Base-by-base conservation (phyloP, 2,797 vertebrate species). In the Pachyuromys duprasi region DNA sequence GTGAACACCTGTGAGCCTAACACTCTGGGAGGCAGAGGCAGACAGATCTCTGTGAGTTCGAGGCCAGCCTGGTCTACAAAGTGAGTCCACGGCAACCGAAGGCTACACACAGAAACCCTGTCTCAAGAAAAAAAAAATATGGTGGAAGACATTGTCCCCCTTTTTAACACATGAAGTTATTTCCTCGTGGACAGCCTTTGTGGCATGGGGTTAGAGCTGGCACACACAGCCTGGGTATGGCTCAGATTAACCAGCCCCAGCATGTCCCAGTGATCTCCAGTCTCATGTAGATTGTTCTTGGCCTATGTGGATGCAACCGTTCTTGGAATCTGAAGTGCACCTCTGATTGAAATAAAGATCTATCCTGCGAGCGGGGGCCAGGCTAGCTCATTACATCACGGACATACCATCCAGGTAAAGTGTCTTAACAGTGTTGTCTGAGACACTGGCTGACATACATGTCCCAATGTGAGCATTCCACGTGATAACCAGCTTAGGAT, bases 281-380 rank as follows among this genome's bases (percentile, higher is more conserved):
- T 17, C 55, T 57, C 39, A 28, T 2, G 11, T 0, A 0, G 20
- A 33, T 65, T 36, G 9, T 45, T 67, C 86, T 62, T 17, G 94
- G 78, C 45, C 86, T 39, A 9, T 36, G 33, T 74, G 13, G n/a
- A 26, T 7, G 24, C n/a, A 39, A 80, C 75, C 49, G 36, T 9
- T 70, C 60, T 89, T 45, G n/a, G 62, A 28, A 78, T 74, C 70
- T 33, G 28, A 39, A 13, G 14, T 89, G 14, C 1, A n/a, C 78
- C 86, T 91, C 79, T 92, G 72, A 9, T 17, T 65, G 26, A 76
- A 95, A 95, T 49, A 67, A 75, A 36, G 9, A 9, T 90, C 63
- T 65, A 3, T 57, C 70, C 65, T 42, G 36, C 65, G 33, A 92
- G 55, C 79, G 80, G 9, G 31, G 67, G 78, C 60, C 63, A 76